phyloP scores from a whole-genome alignment of 2,888 invertebrate species.

The Andrena marginata region DNA sequence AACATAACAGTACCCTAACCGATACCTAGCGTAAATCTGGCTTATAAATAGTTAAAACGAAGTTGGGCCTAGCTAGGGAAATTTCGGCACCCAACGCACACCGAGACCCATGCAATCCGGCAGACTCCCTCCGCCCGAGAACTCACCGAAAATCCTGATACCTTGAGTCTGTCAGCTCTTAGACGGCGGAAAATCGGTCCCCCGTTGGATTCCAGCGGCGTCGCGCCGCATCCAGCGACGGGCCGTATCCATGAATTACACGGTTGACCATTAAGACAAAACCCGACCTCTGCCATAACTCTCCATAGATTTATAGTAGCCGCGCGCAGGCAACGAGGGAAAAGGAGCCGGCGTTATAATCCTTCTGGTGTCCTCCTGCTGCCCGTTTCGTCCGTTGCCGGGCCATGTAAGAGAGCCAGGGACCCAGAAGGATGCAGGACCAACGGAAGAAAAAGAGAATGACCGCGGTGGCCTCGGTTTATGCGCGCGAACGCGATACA shows the following conservation, averaged over 20 bases:
- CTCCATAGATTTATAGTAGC: constrained; percentile 83
- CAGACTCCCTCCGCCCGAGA: no score
- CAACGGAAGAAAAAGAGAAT: background rate
- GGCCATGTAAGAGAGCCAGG: background rate
- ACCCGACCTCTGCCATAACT: constrained; percentile 81
- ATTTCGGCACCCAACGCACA: background rate
- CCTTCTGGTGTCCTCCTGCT: constrained; percentile 56
- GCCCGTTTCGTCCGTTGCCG: constrained; percentile 31
- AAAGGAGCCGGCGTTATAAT: constrained; percentile 71
- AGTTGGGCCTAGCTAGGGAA: background rate
- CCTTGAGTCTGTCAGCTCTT: background rate
- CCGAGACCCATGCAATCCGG: no score
- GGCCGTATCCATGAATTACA: constrained; percentile 77
- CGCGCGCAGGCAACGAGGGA: constrained; percentile 68
- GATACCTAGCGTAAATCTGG: no score
- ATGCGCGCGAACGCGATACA: constrained; percentile 57
- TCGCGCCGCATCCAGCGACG: constrained; percentile 62
- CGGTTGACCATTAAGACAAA: constrained; percentile 83
- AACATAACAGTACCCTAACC: no score
- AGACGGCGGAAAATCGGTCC: constrained; percentile 49
- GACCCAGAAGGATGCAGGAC: background rate
- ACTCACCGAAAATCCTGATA: no score
- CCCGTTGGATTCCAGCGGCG: constrained; percentile 53
- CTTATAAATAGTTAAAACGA: no score
- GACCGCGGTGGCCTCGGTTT: constrained; percentile 12